Base-by-base conservation (phyloP, 2,888 invertebrate species). In the Pycnomerus fuliginosus region DNA sequence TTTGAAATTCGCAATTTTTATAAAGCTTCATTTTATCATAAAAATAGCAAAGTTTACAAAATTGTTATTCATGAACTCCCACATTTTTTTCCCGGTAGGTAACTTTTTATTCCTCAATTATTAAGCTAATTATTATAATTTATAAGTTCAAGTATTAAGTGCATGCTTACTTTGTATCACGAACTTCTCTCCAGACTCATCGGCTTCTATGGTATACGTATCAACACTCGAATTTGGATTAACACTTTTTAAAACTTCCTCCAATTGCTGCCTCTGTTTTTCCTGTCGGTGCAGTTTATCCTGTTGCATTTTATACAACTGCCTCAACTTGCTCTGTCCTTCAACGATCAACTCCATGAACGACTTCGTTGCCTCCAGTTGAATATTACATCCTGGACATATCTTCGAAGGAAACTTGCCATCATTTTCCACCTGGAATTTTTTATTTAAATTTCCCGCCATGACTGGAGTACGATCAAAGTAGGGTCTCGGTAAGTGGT, bases 301-400 rank as follows among this genome's bases (percentile, higher is more conserved):
- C 32, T 73, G 65, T 61, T 79, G 76, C 29, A 62, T 57, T 53
- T 72, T 73, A 65, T 72, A 74, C 53, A 79, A 62, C 20, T 73
- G 71, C 24, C 77, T 69, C 44, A 80, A 69, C 56, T 76, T 78
- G 58, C 76, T 76, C 70, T 88, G 88, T 1, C 88, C 88, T 60
- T 78, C 79, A 37, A 83, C 75, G 51, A 89, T 79, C 11, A 87
- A 71, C 55, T 84, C 82, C 58, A 89, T 78, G 68, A 89, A 89
- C 59, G 84, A 80, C 40, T 83, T 80, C 13, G 86, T 84, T 27
- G 85, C 81, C 67, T 87, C 85, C 55, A 88, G 64, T 65, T 87
- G 86, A 43, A 87, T 82, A 48, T 83, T 83, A 61, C 89, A 89
- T 24, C 85, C 84, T 4, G 85, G 85, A 62, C 89, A 89, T 55